Percentiles rank a stretch among this genome's conserved stretches.
Evolutionary conservation across 2,888 invertebrate genomes (phyloP).

Genomic region (Nemoura dubitans): DNA sequence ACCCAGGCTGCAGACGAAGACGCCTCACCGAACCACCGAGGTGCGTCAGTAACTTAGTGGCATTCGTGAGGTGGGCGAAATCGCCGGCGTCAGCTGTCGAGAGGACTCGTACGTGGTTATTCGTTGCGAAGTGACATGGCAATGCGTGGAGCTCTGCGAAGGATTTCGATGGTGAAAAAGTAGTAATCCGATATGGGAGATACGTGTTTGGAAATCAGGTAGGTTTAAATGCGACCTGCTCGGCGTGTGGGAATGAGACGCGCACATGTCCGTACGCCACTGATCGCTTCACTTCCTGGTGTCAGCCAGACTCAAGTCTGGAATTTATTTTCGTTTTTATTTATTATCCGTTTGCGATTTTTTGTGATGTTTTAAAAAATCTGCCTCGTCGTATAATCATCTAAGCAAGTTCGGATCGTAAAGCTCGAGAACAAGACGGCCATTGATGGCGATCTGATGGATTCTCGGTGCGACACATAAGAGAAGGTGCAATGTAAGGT

Average conservation of each 20-base stretch:
- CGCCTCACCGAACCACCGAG: no score
- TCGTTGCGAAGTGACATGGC: neutral
- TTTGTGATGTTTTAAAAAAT: neutral
- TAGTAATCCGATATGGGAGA: neutral
- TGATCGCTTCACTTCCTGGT: neutral
- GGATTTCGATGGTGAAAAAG: neutral
- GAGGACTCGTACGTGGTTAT: neutral
- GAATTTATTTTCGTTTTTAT: neutral
- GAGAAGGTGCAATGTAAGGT: neutral
- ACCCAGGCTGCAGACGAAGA: neutral
- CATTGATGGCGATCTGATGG: neutral
- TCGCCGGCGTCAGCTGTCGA: neutral
- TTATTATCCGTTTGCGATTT: neutral
- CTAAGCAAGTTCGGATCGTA: neutral
- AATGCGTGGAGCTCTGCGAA: neutral
- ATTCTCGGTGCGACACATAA: neutral
- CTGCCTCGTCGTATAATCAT: neutral
- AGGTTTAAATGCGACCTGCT: neutral
- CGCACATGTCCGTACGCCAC: neutral
- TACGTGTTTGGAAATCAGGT: neutral
- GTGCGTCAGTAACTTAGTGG: neutral
- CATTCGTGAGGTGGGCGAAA: neutral
- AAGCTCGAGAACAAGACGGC: neutral
- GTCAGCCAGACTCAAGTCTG: neutral
- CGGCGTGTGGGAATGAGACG: neutral